Base-by-base conservation (phyloP, 2,113 vertebrate species). In the Oncorhynchus gorbuscha region DNA sequence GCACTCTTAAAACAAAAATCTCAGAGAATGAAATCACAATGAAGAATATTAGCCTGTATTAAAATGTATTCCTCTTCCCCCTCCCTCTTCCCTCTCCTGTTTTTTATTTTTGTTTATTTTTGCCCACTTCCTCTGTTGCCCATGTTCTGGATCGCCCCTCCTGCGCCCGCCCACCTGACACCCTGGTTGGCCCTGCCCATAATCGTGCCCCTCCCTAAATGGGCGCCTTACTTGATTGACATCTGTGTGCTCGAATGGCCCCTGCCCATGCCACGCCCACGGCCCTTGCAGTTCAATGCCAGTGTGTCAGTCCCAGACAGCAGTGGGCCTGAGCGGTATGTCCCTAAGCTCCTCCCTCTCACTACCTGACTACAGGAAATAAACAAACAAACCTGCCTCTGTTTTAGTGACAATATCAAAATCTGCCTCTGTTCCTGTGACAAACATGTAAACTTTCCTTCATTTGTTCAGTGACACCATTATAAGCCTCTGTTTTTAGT, bases 281-380 rank as follows among this genome's bases (percentile, higher is more conserved):
- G 95, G 95, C 93, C 95, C 95, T 95, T 96, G 95, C 95, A 99
- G 98, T 99, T 96, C 97, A 99, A 98, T 98, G 97, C 98, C 86
- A 99, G 97, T 98, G 98, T 99, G 95, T 99, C 98, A 98, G 98
- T 99, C 97, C 98, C 98, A 97, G 98, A 99, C 98, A 99, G 98
- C 98, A 99, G 98, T 98, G 98, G 98, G 96, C 97, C 98, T 92
- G 98, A 99, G 97, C 98, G 98, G 98, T 99, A 99, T 98, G 98
- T 99, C 97, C 97, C 97, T 92, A 92, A 93, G 93, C 92, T 94
- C 91, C 93, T 94, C 93, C 93, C 91, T 92, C 95, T 99, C 96
- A 97, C 95, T 99, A 97, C 97, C 97, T 97, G 96, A 97, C 91
- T 97, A 97, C 96, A 97, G 88, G 90, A 70, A 70, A 49, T 49